Base-by-base conservation (phyloP, 2,797 vertebrate genomes). In the Acomys russatus region DNA sequence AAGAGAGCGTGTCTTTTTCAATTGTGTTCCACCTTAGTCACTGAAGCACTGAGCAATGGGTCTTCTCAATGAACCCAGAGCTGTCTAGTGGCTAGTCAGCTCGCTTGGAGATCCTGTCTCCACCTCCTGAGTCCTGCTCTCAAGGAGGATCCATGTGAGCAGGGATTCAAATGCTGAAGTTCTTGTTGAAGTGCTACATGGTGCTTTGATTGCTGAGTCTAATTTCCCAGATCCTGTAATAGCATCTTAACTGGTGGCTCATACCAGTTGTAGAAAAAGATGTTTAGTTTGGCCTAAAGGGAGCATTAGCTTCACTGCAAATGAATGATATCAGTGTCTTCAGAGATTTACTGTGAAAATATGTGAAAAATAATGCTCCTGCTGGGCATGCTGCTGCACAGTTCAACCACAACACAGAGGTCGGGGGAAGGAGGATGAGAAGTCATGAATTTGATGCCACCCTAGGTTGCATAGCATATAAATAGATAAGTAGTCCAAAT, bases 331-430 rank as follows among this genome's bases (percentile, higher is more conserved):
- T 92, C 88, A 93, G 89, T 97, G 95, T 97, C 98, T 97, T 97
- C 96, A 98, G 95, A 96, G 95, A 97, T 85, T 95, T 98, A 95
- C 30, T 94, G 98, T 98, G 94, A 93, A 97, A 97, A 98, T 98
- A 98, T 97, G 92, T 97, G 97, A 98, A 98, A 98, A 93, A 92
- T 96, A 98, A 61, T 61, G 20, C 22, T 20, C n/a, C 35, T 54
- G 5, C 33, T n/a, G 8, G 49, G 30, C 9, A n/a, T 79, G 18
- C 49, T 79, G 51, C 15, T 80, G 18, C 17, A 25, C n/a, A 59
- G 30, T 18, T 56, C 28, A 56, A 10, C 12, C 22, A 11, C 33
- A 35, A 20, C 4, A 35, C 7, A n/a, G 17, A 20, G 28, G 74
- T 54, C 5, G 3, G 3, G 3, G 49, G 33, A 35, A 54, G 17